Conservation (phyloP, 2,797 vertebrate genomes). For the Chromis chromis region DNA sequence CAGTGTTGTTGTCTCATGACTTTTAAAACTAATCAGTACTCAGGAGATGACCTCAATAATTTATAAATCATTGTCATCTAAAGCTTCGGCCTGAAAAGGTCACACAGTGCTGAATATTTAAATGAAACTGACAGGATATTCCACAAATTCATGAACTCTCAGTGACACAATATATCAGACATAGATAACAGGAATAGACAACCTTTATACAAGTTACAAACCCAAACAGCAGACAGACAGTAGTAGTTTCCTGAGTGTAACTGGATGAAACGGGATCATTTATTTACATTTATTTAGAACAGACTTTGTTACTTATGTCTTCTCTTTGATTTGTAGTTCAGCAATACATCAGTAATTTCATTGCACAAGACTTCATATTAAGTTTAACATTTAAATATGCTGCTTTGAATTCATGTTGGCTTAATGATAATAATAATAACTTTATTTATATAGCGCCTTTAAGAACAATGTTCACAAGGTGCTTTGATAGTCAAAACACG, state of each 20-base stretch:
- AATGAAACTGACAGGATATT: background rate
- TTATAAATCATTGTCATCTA: background rate
- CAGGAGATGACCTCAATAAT: background rate
- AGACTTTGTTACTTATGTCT: too few relatives aligned
- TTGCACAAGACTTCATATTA: background rate
- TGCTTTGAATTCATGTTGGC: background rate
- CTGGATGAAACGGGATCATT: background rate
- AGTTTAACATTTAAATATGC: too few relatives aligned
- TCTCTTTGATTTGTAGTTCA: background rate
- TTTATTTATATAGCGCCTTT: too few relatives aligned
- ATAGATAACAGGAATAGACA: background rate
- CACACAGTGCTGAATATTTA: too few relatives aligned
- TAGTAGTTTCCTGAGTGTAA: background rate
- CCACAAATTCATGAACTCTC: background rate
- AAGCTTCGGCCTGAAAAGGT: too few relatives aligned
- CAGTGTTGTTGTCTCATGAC: background rate
- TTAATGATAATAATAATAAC: too few relatives aligned
- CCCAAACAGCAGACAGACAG: too few relatives aligned
- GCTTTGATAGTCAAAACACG: too few relatives aligned
- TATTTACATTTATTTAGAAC: background rate
- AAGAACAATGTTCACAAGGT: too few relatives aligned
- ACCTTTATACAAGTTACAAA: background rate
- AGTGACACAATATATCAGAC: background rate
- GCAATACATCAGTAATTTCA: background rate
- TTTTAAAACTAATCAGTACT: background rate